Evolutionary conservation across 2,113 vertebrate genomes (phyloP), one percentile per base, ranked within the genome.

Genomic region (Acinonyx jubatus): DNA sequence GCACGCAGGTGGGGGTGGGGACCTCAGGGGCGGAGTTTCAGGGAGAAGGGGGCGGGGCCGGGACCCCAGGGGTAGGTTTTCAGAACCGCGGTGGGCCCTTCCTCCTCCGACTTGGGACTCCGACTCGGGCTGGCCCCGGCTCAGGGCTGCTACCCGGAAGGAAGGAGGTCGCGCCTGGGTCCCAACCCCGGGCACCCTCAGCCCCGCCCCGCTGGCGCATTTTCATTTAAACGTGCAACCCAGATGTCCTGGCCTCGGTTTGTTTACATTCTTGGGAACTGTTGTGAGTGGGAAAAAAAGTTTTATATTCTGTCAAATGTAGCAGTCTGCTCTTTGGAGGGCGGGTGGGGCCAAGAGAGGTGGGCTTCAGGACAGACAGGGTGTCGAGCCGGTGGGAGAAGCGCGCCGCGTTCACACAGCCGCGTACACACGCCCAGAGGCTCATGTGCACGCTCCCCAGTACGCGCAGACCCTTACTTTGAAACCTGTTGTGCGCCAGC

Each of bases 221-320:
- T 99, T 98, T 98, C 98, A 95, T 99, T 45, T 98, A 98, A 99
- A 99, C 98, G 98, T 98, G 99, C 98, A 99, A 99, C 99, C 99
- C 99, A 99, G 99, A 99, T 99, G 99, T 99, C 98, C 96, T 88
- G 97, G 99, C 96, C 99, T 99, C 89, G 98, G 98, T 99, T 99
- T 99, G 99, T 99, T 99, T 99, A 99, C 99, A 99, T 99, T 99
- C 98, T 99, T 99, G 98, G 95, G 98, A 98, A 98, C 95, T 98
- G 98, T 98, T 98, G 98, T 98, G 98, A 76, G 25, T 76, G 97
- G 98, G 23, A 55, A 36, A 63, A 57, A 57, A 68, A 33, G 27
- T 78, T 18, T 41, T 29, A 52, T 95, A 96, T 98, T 97, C 98
- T 98, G 98, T 99, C 98, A 99, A 98, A 98, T 97, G 98, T 69